Percentiles rank a stretch among this genome's conserved stretches.
Evolutionary conservation across 1,140 invertebrate species (phyloP).

Genomic region (Leptinotarsa undecemlineata): DNA sequence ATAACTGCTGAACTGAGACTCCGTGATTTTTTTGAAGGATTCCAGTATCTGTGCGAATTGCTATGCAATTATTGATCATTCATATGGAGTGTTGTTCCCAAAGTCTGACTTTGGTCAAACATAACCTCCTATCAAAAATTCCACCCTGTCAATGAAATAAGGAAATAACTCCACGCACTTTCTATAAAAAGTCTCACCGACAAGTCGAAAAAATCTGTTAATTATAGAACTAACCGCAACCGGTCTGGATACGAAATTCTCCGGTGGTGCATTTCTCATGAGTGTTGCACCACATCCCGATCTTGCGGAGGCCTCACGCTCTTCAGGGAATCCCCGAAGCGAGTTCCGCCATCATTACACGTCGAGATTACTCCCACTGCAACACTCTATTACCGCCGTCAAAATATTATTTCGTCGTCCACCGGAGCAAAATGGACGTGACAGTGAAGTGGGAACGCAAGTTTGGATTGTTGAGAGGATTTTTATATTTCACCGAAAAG

Average conservation of each 20-base stretch:
- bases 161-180: neutral
- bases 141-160: neutral
- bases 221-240: neutral
- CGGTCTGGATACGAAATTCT: neutral
- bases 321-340: neutral
- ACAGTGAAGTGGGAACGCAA: too few species aligned
- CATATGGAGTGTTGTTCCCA: too few species aligned
- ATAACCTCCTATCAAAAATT: neutral
- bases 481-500: too few species aligned
- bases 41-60: too few species aligned
- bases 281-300: neutral
- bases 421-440: too few species aligned
- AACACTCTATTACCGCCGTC: constrained; percentile 1
- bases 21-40: too few species aligned
- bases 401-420: neutral
- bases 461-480: too few species aligned
- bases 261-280: neutral
- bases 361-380: constrained; percentile 1
- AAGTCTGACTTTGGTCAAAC: neutral
- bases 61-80: too few species aligned
- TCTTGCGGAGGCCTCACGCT: neutral
- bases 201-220: neutral
- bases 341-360: neutral
- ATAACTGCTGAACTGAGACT: too few species aligned
- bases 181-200: neutral